Conservation (phyloP, 2,797 vertebrate species). For the Melanotaenia maccullochi region DNA sequence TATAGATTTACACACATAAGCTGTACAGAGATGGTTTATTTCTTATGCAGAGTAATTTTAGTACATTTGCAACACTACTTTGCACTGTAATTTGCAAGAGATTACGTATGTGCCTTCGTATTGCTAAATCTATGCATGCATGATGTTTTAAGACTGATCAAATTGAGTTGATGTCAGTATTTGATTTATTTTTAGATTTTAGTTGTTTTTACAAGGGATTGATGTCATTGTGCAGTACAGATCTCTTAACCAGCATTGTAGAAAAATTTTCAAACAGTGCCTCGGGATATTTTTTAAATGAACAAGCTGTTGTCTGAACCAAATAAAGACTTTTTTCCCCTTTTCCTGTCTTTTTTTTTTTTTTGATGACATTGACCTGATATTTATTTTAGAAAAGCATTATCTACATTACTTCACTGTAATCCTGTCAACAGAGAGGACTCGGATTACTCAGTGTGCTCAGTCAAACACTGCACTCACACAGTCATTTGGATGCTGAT, state of each 20-base stretch:
- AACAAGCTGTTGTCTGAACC: constrained; percentile 66
- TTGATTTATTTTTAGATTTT: constrained; percentile 53
- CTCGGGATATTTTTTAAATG: constrained; percentile 63
- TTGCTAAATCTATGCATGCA: constrained; percentile 53
- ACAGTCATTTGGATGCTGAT: constrained; percentile 35
- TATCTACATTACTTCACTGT: constrained; percentile 23
- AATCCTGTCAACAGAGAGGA: constrained; percentile 21
- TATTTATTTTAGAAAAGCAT: constrained; percentile 34
- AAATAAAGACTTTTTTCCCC: constrained; percentile 61
- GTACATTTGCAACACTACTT: constrained; percentile 17
- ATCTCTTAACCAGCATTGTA: constrained; percentile 51
- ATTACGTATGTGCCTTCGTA: constrained; percentile 41
- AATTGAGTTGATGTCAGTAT: constrained; percentile 42
- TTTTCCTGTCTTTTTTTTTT: constrained; percentile 5
- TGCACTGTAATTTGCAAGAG: constrained; percentile 8
- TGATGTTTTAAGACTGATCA: constrained; percentile 40
- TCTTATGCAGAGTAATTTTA: constrained; percentile 46
- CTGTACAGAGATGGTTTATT: constrained; percentile 53
- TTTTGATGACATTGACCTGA: constrained; percentile 21
- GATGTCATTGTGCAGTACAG: constrained; percentile 48
- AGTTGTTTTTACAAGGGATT: constrained; percentile 53
- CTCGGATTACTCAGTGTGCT: constrained; percentile 27
- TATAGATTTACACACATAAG: constrained; percentile 53
- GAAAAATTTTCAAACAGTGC: constrained; percentile 50
- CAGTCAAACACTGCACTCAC: constrained; percentile 3